phyloP scores from a whole-genome alignment of 2,888 invertebrate genomes.

The Orthonychiurus folsomi region DNA sequence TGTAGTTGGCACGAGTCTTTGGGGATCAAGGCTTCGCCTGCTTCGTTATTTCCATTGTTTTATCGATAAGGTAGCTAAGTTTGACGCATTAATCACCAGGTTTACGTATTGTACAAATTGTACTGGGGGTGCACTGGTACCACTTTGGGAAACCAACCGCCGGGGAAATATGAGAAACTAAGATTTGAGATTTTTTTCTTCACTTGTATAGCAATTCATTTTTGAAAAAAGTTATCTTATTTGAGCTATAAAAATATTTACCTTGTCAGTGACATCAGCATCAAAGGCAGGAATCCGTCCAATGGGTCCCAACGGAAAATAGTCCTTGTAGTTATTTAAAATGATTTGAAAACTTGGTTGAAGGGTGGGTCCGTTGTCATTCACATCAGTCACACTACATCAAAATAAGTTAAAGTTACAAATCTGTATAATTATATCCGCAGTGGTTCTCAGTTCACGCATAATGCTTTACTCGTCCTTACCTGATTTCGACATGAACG shows the following conservation, averaged over 20 bases:
- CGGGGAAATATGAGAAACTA: too few species aligned
- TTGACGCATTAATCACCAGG: too few species aligned
- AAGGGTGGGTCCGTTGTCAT: constrained; percentile 50
- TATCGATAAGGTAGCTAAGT: too few species aligned
- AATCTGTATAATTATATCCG: neutral
- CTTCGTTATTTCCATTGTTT: too few species aligned
- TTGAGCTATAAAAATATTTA: constrained; percentile 17
- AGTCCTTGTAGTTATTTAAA: constrained; percentile 89
- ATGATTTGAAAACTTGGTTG: constrained; percentile 60
- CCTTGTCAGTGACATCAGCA: constrained; percentile 77
- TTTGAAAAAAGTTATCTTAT: neutral
- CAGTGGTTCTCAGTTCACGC: neutral
- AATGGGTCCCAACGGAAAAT: constrained; percentile 84
- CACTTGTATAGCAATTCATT: neutral
- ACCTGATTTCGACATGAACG: constrained; percentile 71
- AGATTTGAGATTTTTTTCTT: too few species aligned
- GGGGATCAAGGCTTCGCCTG: too few species aligned
- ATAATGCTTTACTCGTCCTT: neutral
- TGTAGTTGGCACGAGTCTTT: too few species aligned
- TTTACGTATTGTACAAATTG: too few species aligned
- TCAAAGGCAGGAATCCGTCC: constrained; percentile 88
- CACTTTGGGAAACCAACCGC: too few species aligned
- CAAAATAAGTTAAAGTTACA: neutral
- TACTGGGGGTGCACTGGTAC: too few species aligned
- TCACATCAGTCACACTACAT: constrained; percentile 36